Evolutionary conservation across 2,797 vertebrate species (phyloP), one percentile per base, ranked within the genome.

Genomic region (Gobionotothen gibberifrons): DNA sequence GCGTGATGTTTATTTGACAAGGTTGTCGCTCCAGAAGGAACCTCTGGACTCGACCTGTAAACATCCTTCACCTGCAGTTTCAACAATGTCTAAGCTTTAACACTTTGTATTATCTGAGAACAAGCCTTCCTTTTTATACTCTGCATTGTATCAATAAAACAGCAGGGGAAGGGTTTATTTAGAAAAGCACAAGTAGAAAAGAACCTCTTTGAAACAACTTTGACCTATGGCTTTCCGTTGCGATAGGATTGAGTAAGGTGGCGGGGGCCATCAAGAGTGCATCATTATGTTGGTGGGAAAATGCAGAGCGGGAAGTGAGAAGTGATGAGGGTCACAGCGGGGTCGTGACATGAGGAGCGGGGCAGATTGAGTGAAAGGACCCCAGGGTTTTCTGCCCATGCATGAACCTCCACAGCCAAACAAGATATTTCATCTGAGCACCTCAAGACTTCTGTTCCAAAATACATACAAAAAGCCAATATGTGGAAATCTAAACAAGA

Each of bases 1-100:
- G 74, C 29, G 11, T 85, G 88, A 83, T 84, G 87, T 87, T 90
- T 86, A 87, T 90, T 92, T 92, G 89, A 91, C 86, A 89, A 67
- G 76, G 53, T 47, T 85, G 89, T 89, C 90, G 81, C 66, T 89
- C 85, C 68, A 54, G 55, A 60, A 43, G 76, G 66, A 83, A 77
- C 68, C 70, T 70, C 68, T 54, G 68, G 49, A 67, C 73, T 13
- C 32, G 74, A 75, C 77, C 79, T 51, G 26, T 86, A 84, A 90
- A 89, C 89, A 87, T 63, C 62, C 76, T 73, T 85, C 79, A 80
- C 74, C 88, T 85, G 82, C 67, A 65, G 29, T 72, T 86, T 87
- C 82, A 87, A 87, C 85, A 85, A 43, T 8, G 76, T 62, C 72
- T 19, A 13, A 26, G 55, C 59, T 64, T 69, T 63, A 83, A 76